Percentiles rank a stretch among this genome's conserved stretches.
phyloP scores from a whole-genome alignment of 1,140 invertebrate genomes.

The Gerris buenoi region DNA sequence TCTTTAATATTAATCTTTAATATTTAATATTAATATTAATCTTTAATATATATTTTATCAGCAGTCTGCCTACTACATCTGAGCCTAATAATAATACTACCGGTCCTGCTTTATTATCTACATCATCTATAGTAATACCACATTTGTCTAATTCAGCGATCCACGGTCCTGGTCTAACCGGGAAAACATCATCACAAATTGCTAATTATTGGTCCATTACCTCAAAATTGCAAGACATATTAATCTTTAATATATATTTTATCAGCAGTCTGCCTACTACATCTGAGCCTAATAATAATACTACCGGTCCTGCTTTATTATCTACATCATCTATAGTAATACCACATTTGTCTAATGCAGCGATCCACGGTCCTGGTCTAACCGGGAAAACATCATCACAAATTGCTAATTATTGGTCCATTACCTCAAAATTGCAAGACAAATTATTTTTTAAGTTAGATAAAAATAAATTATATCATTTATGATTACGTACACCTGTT shows the following conservation, averaged over 20 bases:
- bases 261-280: not conserved
- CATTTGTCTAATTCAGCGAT: no score
- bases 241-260: not conserved
- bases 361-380: not conserved
- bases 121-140: no score
- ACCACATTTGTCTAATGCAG: not conserved
- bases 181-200: not conserved
- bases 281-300: conserved; percentile 2
- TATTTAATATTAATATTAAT: no score
- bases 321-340: not conserved
- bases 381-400: not conserved
- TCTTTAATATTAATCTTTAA: no score
- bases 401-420: not conserved
- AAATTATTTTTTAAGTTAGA: not conserved
- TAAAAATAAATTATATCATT: not conserved
- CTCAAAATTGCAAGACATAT: not conserved
- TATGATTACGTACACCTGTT: not conserved
- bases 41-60: no score
- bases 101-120: no score
- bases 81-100: no score
- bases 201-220: not conserved
- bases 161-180: not conserved
- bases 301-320: not conserved
- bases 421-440: not conserved
- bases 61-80: no score